These are phyloP conservation scores for Eupeodes corollae DNA, from an alignment of 1,140 invertebrate genomes.

Conservation along the genomic window DNA sequence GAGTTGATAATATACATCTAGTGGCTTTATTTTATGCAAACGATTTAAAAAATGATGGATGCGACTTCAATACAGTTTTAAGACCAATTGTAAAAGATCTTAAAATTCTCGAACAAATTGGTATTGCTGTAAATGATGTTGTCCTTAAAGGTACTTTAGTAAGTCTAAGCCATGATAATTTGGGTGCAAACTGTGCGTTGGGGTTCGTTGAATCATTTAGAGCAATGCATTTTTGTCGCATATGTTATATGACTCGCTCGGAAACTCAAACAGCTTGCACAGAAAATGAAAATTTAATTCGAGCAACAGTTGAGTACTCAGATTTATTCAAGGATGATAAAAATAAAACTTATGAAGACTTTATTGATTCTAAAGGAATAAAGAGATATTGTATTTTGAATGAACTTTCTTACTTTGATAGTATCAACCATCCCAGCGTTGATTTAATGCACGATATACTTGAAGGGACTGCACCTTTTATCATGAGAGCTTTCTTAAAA, in stretches of 20 bases:
- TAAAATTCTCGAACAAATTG: slow-evolving; percentile 1
- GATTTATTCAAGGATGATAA: neutral
- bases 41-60: slow-evolving; percentile 3
- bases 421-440: neutral
- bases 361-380: slow-evolving; percentile 1
- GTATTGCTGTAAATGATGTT: neutral
- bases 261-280: slow-evolving; percentile 1
- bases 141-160: slow-evolving; percentile 4
- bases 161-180: slow-evolving; percentile 3
- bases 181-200: slow-evolving; percentile 4
- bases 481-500: slow-evolving; percentile 1
- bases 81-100: neutral
- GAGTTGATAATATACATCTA: slow-evolving; percentile 1
- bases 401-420: slow-evolving; percentile 1
- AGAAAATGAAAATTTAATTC: neutral
- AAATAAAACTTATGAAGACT: neutral
- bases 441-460: slow-evolving; percentile 4
- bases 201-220: slow-evolving; percentile 4
- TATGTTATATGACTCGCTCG: slow-evolving; percentile 3
- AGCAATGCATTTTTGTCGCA: slow-evolving; percentile 1
- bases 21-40: slow-evolving; percentile 2
- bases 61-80: slow-evolving; percentile 2
- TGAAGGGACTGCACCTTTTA: slow-evolving; percentile 3
- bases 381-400: slow-evolving; percentile 1
- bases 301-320: slow-evolving; percentile 1